phyloP scores from a whole-genome alignment of 2,797 vertebrate species.

The Falco columbarius region DNA sequence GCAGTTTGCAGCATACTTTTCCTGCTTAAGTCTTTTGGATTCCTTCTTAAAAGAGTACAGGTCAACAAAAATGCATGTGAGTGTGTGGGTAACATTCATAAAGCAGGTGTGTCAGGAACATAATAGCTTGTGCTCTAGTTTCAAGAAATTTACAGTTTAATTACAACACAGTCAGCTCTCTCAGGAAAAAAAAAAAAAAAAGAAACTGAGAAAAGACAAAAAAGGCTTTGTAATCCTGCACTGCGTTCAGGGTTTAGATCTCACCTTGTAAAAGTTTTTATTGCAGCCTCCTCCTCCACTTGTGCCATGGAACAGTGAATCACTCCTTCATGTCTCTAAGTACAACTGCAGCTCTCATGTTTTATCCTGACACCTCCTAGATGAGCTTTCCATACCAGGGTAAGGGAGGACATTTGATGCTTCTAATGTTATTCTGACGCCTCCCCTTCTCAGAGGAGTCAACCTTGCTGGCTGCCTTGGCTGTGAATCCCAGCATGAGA shows the following conservation, averaged over 20 bases:
- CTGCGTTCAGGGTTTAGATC: slow-evolving; percentile 71
- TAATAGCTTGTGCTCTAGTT: slow-evolving; percentile 53
- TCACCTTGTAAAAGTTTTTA: slow-evolving; percentile 81
- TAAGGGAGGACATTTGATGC: slow-evolving; percentile 82
- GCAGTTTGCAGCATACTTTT: neutral
- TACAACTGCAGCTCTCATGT: slow-evolving; percentile 85
- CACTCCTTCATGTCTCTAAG: slow-evolving; percentile 79
- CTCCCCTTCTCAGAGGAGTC: slow-evolving; percentile 75
- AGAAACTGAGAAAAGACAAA: slow-evolving; percentile 42
- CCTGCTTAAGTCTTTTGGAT: neutral
- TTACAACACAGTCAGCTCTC: slow-evolving; percentile 50
- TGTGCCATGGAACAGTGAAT: slow-evolving; percentile 79
- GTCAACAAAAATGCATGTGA: slow-evolving; percentile 28
- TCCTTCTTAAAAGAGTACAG: neutral
- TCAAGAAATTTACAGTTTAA: slow-evolving; percentile 77
- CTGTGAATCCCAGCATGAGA: slow-evolving; percentile 73
- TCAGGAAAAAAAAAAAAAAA: neutral
- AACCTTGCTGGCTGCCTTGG: slow-evolving; percentile 69
- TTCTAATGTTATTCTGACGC: slow-evolving; percentile 84
- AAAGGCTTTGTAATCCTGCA: slow-evolving; percentile 66
- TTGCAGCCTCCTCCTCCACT: slow-evolving; percentile 73
- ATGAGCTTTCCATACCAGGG: slow-evolving; percentile 85
- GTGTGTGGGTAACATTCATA: slow-evolving; percentile 40
- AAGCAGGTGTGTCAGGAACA: slow-evolving; percentile 60
- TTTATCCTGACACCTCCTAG: slow-evolving; percentile 87